Conservation (phyloP, 2,888 invertebrate genomes). For the Alviniconcha strummeri region DNA sequence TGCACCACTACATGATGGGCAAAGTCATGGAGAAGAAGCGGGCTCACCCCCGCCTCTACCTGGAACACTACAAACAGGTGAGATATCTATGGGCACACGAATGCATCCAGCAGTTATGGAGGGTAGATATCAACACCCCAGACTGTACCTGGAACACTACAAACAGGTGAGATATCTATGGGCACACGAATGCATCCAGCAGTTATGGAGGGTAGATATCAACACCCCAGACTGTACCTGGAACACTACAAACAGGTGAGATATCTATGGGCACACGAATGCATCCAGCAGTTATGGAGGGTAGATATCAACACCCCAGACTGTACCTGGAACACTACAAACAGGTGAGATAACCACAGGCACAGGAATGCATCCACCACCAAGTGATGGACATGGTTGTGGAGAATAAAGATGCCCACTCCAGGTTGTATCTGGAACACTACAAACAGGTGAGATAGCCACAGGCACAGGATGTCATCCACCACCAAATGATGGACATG, state of each 20-base stretch:
- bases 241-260: conserved; percentile 84
- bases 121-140: conserved; percentile 85
- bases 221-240: conserved; percentile 83
- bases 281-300: too few species aligned
- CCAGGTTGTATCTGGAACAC: conserved; percentile 80
- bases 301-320: background rate
- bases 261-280: too few species aligned
- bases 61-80: conserved; percentile 86
- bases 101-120: too few species aligned
- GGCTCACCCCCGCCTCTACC: conserved; percentile 82
- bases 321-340: conserved; percentile 10
- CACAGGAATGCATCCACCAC: too few species aligned
- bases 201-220: conserved; percentile 89
- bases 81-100: too few species aligned
- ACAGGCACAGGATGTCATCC: conserved; percentile 68
- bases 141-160: conserved; percentile 75
- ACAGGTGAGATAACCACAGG: background rate
- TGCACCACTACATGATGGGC: conserved; percentile 95
- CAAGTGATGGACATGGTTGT: conserved; percentile 97
- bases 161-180: background rate
- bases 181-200: too few species aligned
- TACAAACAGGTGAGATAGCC: too few species aligned
- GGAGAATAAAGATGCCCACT: conserved; percentile 87
- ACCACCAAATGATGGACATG: conserved; percentile 97
- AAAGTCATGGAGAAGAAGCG: conserved; percentile 93